Base-by-base conservation (phyloP, 37 sponge, comb jelly and placozoan genomes). In the Spongilla lacustris region DNA sequence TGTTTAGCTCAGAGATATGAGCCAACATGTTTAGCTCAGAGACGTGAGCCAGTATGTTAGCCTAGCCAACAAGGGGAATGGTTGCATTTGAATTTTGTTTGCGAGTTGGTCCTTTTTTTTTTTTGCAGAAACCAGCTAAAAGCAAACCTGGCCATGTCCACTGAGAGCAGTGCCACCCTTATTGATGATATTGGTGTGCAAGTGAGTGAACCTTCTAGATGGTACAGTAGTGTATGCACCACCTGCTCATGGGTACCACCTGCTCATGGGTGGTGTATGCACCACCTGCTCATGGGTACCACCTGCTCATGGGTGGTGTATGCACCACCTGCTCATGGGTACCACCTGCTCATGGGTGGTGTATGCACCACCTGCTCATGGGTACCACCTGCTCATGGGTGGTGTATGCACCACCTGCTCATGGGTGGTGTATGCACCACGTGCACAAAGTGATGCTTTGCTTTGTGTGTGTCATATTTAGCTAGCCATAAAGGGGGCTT, bases 101-200 rank as follows among this genome's bases (percentile, higher is more conserved):
- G n/a, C n/a, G n/a, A n/a, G 37, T 33, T 8, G 13, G 1, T 17
- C 1, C 26, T 6, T 41, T 41, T 26, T 84, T 78, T 29, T 8
- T 79, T 3, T 48, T 41, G 33, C 73, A 95, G 95, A 82, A 95
- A 91, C 71, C 93, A 91, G 79, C 83, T 92, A 4, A 95, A 95
- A 69, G 83, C 95, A 3, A 73, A 76, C 36, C 73, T 77, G 27
- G 27, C 87, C 71, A 95, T 95, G 95, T 30, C 50, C 36, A 23
- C 38, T 71, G 95, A 95, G 66, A 34, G 66, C 27, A 84, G 69
- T 13, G 19, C 32, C 0, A 4, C 37, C 12, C 50, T 91, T 1
- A 17, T 82, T 0, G 74, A 85, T 26, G 93, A 92, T 41, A 83
- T 95, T 78, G 93, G 76, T 23, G 66, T 50, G 12, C 93, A 91